Evolutionary conservation across 2,888 invertebrate genomes (phyloP), one percentile per base, ranked within the genome.

Genomic region (Agrochola litura): DNA sequence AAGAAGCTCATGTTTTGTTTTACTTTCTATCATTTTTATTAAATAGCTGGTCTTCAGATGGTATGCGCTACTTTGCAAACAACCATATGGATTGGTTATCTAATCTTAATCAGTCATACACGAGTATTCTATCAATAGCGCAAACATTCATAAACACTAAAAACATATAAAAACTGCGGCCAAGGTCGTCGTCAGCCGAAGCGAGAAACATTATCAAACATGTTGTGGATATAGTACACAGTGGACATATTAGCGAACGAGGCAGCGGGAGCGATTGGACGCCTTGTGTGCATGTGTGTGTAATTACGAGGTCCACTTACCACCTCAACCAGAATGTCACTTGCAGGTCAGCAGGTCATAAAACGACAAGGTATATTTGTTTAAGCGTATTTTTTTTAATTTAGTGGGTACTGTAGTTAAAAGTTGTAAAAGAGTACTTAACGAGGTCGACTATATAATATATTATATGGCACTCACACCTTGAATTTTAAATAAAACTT

Each of bases 181-280:
- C 82, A 82, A 82, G 82, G 82, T 84, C 37, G 25, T 12, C 12
- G 66, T 66, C 74, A n/a, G 19, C 37, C 65, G 46, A 71, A 77
- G 71, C 63, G 80, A 82, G n/a, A 63, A 41, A 16, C 49, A 25
- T 71, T 70, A 82, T 71, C 70, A 54, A 64, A 77, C 67, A 69
- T 82, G 60, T 81, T 49, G 46, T 66, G 37, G 22, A 22, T 58
- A n/a, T 19, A 37, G 49, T 22, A 22, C 16, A 77, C 10, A 12
- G 66, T 77, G 56, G 6, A 12, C 1, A 14, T 37, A 9, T 30
- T 6, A 63, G 72, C 67, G 66, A 25, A 19, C 5, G 54, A 43
- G 58, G 22, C 0, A 52, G 82, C 46, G 60, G 65, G 10, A 19
- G 80, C 80, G 82, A 43, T 73, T 73, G 30, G 1, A 37, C 52